Evolutionary conservation across 2,888 invertebrate genomes (phyloP).

Genomic region (Dorcus hopei): DNA sequence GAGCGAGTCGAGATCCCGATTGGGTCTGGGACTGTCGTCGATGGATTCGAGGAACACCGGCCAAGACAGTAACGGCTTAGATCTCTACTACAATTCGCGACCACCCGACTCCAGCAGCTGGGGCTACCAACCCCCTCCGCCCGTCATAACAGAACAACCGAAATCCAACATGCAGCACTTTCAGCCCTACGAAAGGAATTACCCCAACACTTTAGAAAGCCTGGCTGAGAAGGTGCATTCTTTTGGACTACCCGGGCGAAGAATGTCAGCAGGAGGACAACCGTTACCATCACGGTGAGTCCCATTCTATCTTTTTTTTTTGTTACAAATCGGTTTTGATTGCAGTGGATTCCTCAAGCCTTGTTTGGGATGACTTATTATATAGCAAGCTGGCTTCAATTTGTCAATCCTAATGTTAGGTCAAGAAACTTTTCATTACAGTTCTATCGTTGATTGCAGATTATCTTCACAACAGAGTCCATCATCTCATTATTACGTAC

Average conservation of each 20-base stretch:
- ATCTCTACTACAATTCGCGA: constrained; percentile 79
- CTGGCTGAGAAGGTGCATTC: constrained; percentile 91
- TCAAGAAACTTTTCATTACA: no score
- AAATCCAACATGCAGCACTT: constrained; percentile 77
- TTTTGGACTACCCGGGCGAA: constrained; percentile 60
- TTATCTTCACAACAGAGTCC: constrained; percentile 52
- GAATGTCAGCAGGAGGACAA: constrained; percentile 68
- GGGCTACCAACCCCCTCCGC: constrained; percentile 80
- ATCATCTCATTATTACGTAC: constrained; percentile 52
- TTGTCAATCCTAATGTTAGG: no score
- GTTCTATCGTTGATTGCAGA: constrained; percentile 26
- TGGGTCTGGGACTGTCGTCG: constrained; percentile 68
- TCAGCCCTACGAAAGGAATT: constrained; percentile 82
- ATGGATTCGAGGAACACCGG: constrained; percentile 59
- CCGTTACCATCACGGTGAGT: constrained; percentile 47
- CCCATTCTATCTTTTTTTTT: background rate
- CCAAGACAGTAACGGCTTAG: constrained; percentile 62
- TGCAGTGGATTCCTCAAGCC: no score
- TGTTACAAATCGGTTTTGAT: no score
- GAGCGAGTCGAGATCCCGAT: constrained; percentile 69
- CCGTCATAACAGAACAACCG: constrained; percentile 88
- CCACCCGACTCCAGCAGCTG: constrained; percentile 60
- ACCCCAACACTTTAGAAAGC: constrained; percentile 86
- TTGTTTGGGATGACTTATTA: no score
- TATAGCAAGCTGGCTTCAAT: no score